A percentile compares a stretch with the other conserved stretches of the same genome.
Evolutionary conservation across 2,797 vertebrate species (phyloP).

Genomic region (Balearica regulorum): DNA sequence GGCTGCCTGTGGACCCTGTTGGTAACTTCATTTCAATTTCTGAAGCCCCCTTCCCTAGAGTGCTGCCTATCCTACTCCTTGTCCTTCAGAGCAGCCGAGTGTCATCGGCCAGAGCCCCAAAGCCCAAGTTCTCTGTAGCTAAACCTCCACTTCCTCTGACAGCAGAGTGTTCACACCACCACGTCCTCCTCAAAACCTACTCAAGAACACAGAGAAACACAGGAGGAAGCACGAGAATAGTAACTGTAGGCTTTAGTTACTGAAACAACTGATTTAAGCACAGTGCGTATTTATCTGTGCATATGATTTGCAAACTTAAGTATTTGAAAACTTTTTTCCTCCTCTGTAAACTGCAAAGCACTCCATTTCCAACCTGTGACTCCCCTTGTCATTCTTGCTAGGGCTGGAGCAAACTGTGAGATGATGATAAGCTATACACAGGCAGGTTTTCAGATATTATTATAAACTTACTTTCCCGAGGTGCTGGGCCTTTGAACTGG

Average conservation of each 20-base stretch:
- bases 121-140: rapidly evolving
- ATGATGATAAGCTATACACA: not conserved
- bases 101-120: not conserved
- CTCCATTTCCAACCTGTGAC: not conserved
- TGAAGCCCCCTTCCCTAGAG: not conserved
- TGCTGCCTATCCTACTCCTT: not conserved
- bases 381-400: not conserved
- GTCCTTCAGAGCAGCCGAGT: rapidly evolving
- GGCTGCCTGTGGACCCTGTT: not conserved
- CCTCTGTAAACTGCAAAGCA: not conserved
- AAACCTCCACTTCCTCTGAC: slow-evolving; percentile 10
- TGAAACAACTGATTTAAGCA: not conserved
- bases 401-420: not conserved
- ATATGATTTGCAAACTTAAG: not conserved
- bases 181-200: not conserved
- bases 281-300: rapidly evolving
- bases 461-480: slow-evolving; percentile 84
- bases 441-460: not conserved
- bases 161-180: not conserved
- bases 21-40: not conserved
- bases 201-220: not conserved
- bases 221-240: not conserved
- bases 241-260: not conserved
- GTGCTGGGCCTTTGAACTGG: slow-evolving; percentile 96
- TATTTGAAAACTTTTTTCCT: not conserved